These are phyloP conservation scores for Galerucella pusilla DNA, from an alignment of 2,888 invertebrate species.

Conservation along the genomic window DNA sequence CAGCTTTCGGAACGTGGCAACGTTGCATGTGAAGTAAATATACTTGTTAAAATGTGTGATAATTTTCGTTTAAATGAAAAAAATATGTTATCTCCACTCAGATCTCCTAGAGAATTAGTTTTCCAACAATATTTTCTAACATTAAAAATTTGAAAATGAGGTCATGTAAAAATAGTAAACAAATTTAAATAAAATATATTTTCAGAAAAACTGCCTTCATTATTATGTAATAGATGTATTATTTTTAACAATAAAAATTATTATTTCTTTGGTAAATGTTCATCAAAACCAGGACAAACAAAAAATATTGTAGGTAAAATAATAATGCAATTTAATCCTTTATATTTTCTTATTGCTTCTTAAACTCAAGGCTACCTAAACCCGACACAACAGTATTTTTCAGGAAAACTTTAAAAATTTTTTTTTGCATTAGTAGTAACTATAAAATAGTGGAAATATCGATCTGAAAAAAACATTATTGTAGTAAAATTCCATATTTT, in stretches of 20 bases:
- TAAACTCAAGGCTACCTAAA: too few species aligned
- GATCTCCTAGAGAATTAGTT: constrained; percentile 13
- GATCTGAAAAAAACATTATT: too few species aligned
- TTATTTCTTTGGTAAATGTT: not conserved
- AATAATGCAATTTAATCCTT: too few species aligned
- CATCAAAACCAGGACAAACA: too few species aligned
- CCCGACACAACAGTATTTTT: too few species aligned
- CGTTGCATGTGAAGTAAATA: not conserved
- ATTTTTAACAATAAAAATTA: not conserved
- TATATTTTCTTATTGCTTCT: too few species aligned
- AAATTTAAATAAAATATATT: constrained; percentile 19
- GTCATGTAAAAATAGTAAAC: constrained; percentile 31
- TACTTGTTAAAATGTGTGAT: not conserved
- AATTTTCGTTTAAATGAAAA: constrained; percentile 6
- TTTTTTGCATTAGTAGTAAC: too few species aligned
- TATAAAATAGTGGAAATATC: too few species aligned
- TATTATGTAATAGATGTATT: not conserved
- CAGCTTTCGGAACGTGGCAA: not conserved
- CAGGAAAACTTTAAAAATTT: too few species aligned
- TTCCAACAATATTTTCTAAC: constrained; percentile 16
- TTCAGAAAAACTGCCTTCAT: not conserved
- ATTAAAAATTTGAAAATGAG: constrained; percentile 31
- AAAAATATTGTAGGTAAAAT: too few species aligned
- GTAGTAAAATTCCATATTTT: too few species aligned
- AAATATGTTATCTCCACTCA: not conserved